Conservation (phyloP, 2,113 vertebrate genomes). For the Saiga tatarica region DNA sequence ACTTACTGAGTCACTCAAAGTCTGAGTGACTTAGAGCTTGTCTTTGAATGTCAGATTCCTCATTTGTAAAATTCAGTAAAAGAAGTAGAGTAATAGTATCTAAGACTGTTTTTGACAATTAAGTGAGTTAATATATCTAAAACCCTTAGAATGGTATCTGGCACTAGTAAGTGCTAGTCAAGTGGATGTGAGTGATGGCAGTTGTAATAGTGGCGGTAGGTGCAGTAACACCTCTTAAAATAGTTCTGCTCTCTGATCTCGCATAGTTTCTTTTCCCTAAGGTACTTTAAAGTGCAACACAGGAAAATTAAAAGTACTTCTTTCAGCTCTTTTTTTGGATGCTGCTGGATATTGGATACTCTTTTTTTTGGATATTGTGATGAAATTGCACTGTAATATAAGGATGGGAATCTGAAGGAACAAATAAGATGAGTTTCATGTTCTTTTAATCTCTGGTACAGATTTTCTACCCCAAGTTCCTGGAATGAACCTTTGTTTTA, state of each 20-base stretch:
- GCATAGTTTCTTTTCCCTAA: background rate
- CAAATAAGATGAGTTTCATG: background rate
- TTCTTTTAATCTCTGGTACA: slow-evolving; percentile 17
- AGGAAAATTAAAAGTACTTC: background rate
- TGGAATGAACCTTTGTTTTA: slow-evolving; percentile 28
- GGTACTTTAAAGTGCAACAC: background rate
- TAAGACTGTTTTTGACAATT: background rate
- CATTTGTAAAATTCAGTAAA: slow-evolving; percentile 33
- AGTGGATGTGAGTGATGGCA: background rate
- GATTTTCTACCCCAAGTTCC: slow-evolving; percentile 15
- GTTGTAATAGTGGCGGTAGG: background rate
- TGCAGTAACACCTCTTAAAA: background rate
- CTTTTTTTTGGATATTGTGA: background rate
- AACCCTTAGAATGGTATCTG: background rate
- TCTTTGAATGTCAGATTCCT: background rate
- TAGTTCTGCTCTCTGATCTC: background rate
- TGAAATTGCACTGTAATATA: background rate
- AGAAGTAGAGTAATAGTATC: background rate
- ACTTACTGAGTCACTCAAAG: background rate
- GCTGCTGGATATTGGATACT: background rate
- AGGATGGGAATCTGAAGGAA: background rate
- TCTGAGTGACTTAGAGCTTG: background rate
- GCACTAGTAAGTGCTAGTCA: background rate
- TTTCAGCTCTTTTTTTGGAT: background rate
- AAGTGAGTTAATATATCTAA: background rate